These are phyloP conservation scores for Baryphthengus martii DNA, from an alignment of 2,113 vertebrate species.

Conservation along the genomic window DNA sequence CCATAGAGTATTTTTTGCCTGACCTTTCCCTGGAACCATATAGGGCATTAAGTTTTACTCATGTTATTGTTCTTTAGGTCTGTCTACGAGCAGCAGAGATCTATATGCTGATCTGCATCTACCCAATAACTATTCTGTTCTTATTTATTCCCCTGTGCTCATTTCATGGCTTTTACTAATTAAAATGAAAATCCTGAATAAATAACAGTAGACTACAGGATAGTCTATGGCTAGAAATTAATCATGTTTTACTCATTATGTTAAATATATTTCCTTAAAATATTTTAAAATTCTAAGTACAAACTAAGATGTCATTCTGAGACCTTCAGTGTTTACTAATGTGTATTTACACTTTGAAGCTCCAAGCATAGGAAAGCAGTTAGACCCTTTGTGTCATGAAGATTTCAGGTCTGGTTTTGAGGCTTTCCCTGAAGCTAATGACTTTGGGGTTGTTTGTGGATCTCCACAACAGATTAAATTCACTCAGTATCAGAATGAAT, in stretches of 20 bases:
- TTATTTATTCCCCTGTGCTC: not conserved
- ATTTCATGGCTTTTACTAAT: not conserved
- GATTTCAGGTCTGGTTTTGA: not conserved
- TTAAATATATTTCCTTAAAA: not conserved
- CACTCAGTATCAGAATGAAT: not conserved
- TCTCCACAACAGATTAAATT: not conserved
- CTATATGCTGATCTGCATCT: not conserved
- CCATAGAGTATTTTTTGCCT: not conserved
- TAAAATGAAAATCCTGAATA: not conserved
- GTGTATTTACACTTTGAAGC: not conserved
- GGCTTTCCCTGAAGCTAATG: not conserved
- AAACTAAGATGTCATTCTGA: not conserved
- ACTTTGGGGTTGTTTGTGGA: not conserved
- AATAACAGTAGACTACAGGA: not conserved
- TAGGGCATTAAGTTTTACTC: not conserved
- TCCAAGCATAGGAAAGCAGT: not conserved
- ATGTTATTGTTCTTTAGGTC: not conserved
- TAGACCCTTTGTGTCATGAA: not conserved
- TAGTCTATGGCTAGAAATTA: not conserved
- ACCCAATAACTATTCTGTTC: not conserved
- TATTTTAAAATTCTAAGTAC: not conserved
- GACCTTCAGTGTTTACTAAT: not conserved
- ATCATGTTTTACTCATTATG: not conserved
- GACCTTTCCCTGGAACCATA: not conserved
- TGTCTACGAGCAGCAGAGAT: not conserved